Evolutionary conservation across 30 jellyfish, hydroid and myxozoan genomes (phyloP), one percentile per base, ranked within the genome.

Genomic region (Aurelia coerulea): DNA sequence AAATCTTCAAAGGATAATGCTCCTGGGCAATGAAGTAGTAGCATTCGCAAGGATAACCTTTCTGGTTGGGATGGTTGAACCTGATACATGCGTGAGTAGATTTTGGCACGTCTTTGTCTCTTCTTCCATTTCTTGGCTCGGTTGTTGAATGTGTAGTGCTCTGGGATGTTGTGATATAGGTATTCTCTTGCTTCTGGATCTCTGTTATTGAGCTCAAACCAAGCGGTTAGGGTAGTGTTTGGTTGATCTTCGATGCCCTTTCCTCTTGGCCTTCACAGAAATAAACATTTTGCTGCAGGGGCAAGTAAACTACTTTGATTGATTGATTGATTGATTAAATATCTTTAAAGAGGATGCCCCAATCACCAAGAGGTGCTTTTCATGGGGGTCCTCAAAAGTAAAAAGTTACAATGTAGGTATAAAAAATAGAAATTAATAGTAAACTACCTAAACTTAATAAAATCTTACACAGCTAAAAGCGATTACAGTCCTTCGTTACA

Each of bases 211-310:
- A 76, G 73, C 32, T 23, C 51, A 70, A 76, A 85, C 80, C 85
- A 85, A 17, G 92, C 95, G 18, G 93, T 62, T 16, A 85, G 94
- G 3, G 88, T 50, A n/a, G 95, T 74, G 41, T 66, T 32, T 46
- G 80, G 59, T 34, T 64, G 15, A 17, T 34, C n/a, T 76, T 10
- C 6, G 80, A 65, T 35, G 92, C 96, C n/a, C 19, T 19, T 34
- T 35, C 84, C 66, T 87, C 96, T 23, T 69, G 83, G 17, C 97
- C 97, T 50, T 62, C 94, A 18, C 86, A 60, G 74, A 88, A 88
- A 72, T 69, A 71, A n/a, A 84, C 86, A 19, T 15, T 69, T 51
- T 88, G 88, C 73, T 69, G 37, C 8, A 62, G 62, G 31, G 97
- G 97, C 33, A 82, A 95, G 65, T 88, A 97, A 17, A 84, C 74